Conservation (phyloP, 2,113 vertebrate species). For the Anser brachyrhynchus region DNA sequence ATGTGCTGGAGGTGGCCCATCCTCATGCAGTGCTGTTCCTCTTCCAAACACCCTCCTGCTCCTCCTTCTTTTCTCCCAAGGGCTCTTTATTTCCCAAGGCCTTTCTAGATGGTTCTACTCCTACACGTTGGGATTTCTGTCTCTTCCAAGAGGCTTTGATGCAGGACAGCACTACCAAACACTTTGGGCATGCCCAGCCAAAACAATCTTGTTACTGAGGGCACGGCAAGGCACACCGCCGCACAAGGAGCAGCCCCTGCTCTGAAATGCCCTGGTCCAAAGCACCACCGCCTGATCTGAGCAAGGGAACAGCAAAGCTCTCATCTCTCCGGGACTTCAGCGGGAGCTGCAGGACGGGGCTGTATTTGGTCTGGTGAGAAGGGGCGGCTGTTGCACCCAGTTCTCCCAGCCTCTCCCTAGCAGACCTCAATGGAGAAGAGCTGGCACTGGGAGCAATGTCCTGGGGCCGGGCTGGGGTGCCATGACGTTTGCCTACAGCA, state of each 20-base stretch:
- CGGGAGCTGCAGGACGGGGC: background rate
- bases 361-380: background rate
- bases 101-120: background rate
- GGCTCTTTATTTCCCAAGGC: background rate
- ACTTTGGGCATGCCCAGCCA: background rate
- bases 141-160: background rate
- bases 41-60: fast-evolving
- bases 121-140: background rate
- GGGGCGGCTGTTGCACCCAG: background rate
- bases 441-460: background rate
- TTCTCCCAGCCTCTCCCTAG: background rate
- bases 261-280: background rate
- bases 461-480: background rate
- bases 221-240: background rate
- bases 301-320: background rate
- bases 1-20: fast-evolving
- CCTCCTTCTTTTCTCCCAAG: background rate
- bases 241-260: background rate
- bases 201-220: background rate
- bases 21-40: background rate
- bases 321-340: fast-evolving
- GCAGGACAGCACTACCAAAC: background rate
- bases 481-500: fast-evolving
- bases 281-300: background rate
- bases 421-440: background rate